Conservation (phyloP, 2,888 invertebrate species). For the Catocala fraxini region DNA sequence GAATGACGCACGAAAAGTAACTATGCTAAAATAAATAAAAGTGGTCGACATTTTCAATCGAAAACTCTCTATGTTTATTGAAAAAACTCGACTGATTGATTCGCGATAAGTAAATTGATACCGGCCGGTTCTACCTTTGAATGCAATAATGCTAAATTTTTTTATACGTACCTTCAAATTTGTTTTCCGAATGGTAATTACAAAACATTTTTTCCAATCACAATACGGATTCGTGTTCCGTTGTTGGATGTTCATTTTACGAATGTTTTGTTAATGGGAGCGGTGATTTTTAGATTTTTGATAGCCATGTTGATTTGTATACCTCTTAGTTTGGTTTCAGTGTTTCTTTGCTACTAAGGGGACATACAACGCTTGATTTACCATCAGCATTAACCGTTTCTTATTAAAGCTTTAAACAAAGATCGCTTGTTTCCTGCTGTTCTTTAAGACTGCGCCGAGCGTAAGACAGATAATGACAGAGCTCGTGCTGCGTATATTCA, state of each 20-base stretch:
- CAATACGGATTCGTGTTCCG: conserved; percentile 5
- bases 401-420: too few species aligned
- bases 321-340: not conserved
- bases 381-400: too few species aligned
- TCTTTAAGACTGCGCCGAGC: too few species aligned
- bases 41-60: conserved; percentile 11
- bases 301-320: not conserved
- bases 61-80: conserved; percentile 23
- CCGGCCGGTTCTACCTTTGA: conserved; percentile 14
- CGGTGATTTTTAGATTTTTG: not conserved
- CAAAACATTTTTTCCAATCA: conserved; percentile 13
- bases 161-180: conserved; percentile 11
- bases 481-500: too few species aligned
- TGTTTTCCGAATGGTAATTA: conserved; percentile 20
- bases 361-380: too few species aligned
- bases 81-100: conserved; percentile 26
- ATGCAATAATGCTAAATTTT: conserved; percentile 15
- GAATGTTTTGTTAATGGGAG: conserved; percentile 1
- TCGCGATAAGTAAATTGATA: conserved; percentile 32
- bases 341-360: not conserved
- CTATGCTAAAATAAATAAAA: conserved; percentile 16
- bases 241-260: conserved; percentile 6
- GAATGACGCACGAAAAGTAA: not conserved
- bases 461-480: too few species aligned
- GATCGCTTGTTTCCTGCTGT: too few species aligned